These are phyloP conservation scores for Eilema sororculum DNA, from an alignment of 2,888 invertebrate genomes.

Conservation along the genomic window DNA sequence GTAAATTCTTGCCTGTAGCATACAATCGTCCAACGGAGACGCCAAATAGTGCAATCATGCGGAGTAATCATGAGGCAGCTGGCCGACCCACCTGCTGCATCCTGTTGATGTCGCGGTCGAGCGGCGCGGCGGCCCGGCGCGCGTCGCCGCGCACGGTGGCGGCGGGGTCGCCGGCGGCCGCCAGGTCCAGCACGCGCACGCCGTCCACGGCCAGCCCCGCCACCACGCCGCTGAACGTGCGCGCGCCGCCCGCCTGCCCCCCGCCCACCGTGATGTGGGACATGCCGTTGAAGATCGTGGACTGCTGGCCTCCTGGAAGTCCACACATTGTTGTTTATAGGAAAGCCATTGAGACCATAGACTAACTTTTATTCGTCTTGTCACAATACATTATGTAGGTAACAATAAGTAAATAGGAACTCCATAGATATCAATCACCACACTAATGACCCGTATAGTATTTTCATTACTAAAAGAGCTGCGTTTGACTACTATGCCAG, in stretches of 20 bases:
- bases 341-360: too few relatives aligned
- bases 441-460: too few relatives aligned
- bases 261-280: constrained; percentile 96
- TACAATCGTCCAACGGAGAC: too few relatives aligned
- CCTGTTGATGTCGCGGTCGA: constrained; percentile 93
- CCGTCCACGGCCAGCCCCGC: constrained; percentile 97
- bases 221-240: constrained; percentile 95
- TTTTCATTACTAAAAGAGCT: too few relatives aligned
- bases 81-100: constrained; percentile 96
- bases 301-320: constrained; percentile 92
- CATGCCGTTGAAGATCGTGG: constrained; percentile 96
- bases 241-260: constrained; percentile 91
- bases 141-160: constrained; percentile 94
- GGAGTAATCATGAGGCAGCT: too few relatives aligned
- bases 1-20: too few relatives aligned
- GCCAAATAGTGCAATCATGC: too few relatives aligned
- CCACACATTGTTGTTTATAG: neutral
- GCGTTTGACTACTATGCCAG: too few relatives aligned
- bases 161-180: constrained; percentile 93
- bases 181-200: constrained; percentile 93
- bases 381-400: too few relatives aligned
- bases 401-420: too few relatives aligned
- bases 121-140: constrained; percentile 90
- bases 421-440: too few relatives aligned
- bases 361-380: too few relatives aligned